These are phyloP conservation scores for Dysidea cf. avara DNA, from an alignment of 37 sponge, comb jelly and placozoan genomes.

Conservation along the genomic window DNA sequence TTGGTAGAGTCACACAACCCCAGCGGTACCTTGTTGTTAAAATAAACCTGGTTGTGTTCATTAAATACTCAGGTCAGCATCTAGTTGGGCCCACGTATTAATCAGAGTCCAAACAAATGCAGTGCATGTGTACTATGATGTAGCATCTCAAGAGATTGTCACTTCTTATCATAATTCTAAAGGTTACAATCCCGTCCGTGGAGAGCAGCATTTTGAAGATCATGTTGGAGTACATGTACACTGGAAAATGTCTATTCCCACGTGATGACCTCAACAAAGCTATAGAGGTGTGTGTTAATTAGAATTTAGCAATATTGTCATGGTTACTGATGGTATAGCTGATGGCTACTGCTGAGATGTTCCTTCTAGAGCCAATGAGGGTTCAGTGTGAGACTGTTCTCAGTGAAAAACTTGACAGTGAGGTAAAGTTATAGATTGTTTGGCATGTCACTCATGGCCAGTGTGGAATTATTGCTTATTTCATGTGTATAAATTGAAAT, in stretches of 20 bases:
- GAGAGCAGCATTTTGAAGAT: slow-evolving; percentile 40
- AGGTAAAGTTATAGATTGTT: slow-evolving; percentile 49
- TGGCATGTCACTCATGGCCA: background rate
- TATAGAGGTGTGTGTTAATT: slow-evolving; percentile 45
- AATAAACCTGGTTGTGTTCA: too few species aligned
- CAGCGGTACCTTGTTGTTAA: too few species aligned
- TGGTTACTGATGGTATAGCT: slow-evolving; percentile 16
- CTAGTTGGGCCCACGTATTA: background rate
- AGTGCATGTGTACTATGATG: too few species aligned
- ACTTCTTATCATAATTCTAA: too few species aligned
- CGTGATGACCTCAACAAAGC: slow-evolving; percentile 84
- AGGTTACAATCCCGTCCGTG: slow-evolving; percentile 51
- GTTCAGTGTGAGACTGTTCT: slow-evolving; percentile 63
- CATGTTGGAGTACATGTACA: slow-evolving; percentile 79
- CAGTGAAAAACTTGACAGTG: slow-evolving; percentile 64
- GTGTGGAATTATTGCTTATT: background rate
- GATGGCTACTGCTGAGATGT: slow-evolving; percentile 71
- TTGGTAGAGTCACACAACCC: too few species aligned
- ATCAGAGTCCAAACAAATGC: too few species aligned
- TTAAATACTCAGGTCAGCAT: too few species aligned
- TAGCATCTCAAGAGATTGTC: too few species aligned
- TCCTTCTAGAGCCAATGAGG: slow-evolving; percentile 67
- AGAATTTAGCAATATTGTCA: background rate
- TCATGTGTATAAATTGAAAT: background rate
- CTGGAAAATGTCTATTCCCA: slow-evolving; percentile 70